These are phyloP conservation scores for Cetoscarus ocellatus DNA, from an alignment of 2,797 vertebrate genomes.

Conservation along the genomic window DNA sequence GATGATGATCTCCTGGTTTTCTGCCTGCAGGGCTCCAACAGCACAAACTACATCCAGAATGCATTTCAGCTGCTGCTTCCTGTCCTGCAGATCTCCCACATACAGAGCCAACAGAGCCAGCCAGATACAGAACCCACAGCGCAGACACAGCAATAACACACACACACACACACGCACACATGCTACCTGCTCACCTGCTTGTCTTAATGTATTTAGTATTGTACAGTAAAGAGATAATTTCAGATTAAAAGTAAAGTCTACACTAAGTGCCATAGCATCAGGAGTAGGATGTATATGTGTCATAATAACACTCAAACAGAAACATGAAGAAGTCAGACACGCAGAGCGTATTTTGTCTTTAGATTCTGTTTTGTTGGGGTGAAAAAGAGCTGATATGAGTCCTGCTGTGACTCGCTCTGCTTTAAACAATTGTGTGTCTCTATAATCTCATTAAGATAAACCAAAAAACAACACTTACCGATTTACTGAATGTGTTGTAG, in stretches of 20 bases:
- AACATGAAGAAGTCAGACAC: not conserved
- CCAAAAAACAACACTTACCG: constrained; percentile 37
- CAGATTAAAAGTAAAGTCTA: constrained; percentile 45
- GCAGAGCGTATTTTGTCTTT: constrained; percentile 12
- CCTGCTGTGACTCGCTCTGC: constrained; percentile 16
- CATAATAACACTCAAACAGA: not conserved
- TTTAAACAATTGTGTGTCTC: constrained; percentile 7
- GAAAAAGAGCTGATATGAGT: constrained; percentile 20
- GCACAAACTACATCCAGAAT: constrained; percentile 92
- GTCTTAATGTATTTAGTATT: constrained; percentile 67
- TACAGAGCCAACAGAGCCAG: constrained; percentile 81
- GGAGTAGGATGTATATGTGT: constrained; percentile 14
- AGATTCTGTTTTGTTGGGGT: constrained; percentile 31
- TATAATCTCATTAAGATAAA: constrained; percentile 30
- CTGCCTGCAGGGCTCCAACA: constrained; percentile 91
- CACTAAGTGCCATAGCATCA: constrained; percentile 39
- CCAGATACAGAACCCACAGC: constrained; percentile 56
- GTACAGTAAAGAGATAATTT: constrained; percentile 66
- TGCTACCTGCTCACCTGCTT: constrained; percentile 38
- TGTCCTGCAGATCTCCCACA: constrained; percentile 92
- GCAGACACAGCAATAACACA: constrained; percentile 61
- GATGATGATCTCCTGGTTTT: constrained; percentile 20
- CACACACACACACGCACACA: constrained; percentile 32
- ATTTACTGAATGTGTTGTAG: constrained; percentile 34
- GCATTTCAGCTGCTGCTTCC: constrained; percentile 96